Percentiles rank a stretch among this genome's conserved stretches.
Conservation (phyloP, 2,113 vertebrate species). For the Cyprinodon variegatus region DNA sequence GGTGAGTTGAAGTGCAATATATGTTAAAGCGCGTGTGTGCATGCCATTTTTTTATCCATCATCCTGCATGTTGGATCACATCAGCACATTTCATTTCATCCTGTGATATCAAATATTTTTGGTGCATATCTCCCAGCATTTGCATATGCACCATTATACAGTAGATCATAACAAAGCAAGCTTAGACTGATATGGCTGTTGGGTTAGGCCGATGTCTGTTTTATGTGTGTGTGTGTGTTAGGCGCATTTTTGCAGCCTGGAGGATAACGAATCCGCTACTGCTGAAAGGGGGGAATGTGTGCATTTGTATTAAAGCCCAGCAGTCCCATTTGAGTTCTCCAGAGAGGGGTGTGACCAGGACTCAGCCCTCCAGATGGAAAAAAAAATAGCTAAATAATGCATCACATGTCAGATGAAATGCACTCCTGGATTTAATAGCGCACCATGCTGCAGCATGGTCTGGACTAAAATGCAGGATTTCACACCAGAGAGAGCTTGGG, state of each 20-base stretch:
- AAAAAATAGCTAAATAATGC: conserved; percentile 73
- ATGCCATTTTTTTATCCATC: background rate
- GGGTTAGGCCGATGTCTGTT: background rate
- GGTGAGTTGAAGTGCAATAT: conserved; percentile 93
- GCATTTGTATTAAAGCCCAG: conserved; percentile 57
- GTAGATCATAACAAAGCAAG: conserved; percentile 16
- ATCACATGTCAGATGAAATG: conserved; percentile 69
- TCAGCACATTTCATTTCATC: conserved; percentile 44
- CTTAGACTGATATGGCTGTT: background rate
- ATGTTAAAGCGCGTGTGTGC: conserved; percentile 15
- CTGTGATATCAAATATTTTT: background rate
- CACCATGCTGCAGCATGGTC: conserved; percentile 40
- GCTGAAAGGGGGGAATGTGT: conserved; percentile 28
- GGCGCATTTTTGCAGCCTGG: background rate
- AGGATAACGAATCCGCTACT: conserved; percentile 21
- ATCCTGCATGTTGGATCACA: conserved; percentile 34
- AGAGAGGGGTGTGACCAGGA: conserved; percentile 76
- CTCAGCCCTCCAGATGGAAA: conserved; percentile 66
- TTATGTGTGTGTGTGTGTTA: background rate
- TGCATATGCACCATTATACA: conserved; percentile 6
- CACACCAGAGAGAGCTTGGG: conserved; percentile 17
- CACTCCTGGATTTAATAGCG: conserved; percentile 56
- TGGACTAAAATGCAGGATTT: conserved; percentile 37
- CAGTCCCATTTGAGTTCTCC: conserved; percentile 67
- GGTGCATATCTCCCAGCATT: background rate